phyloP scores from a whole-genome alignment of 2,888 invertebrate species.

The Parasteatoda lunata region DNA sequence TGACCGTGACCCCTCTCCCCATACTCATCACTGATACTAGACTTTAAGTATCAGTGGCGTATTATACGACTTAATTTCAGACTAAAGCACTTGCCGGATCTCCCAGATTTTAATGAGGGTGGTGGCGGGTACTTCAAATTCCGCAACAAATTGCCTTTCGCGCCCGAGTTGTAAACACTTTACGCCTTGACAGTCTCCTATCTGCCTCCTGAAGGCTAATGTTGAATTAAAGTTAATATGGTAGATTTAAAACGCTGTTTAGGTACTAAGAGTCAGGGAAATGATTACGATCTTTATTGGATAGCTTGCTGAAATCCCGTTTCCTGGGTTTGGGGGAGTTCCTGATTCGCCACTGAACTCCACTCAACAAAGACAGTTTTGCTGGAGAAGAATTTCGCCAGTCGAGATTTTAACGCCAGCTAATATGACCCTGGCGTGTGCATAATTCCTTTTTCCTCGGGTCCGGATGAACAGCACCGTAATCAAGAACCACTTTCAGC shows the following conservation, averaged over 20 bases:
- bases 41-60: slow-evolving; percentile 45
- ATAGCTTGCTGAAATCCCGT: slow-evolving; percentile 4
- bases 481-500: too few relatives aligned
- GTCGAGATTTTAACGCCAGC: slow-evolving; percentile 26
- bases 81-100: slow-evolving; percentile 7
- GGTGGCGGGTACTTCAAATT: slow-evolving; percentile 24
- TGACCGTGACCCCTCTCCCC: not conserved
- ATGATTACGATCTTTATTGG: slow-evolving; percentile 61
- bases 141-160: slow-evolving; percentile 58
- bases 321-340: not conserved
- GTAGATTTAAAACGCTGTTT: slow-evolving; percentile 62
- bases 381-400: slow-evolving; percentile 4
- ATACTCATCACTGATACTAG: slow-evolving; percentile 40
- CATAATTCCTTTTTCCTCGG: slow-evolving; percentile 43
- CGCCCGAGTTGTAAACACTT: slow-evolving; percentile 36
- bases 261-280: slow-evolving; percentile 36
- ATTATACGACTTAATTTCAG: slow-evolving; percentile 61
- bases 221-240: slow-evolving; percentile 60
- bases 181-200: slow-evolving; percentile 27
- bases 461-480: not conserved
- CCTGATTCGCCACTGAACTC: not conserved
- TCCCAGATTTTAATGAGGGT: not conserved
- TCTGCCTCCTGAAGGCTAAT: slow-evolving; percentile 12
- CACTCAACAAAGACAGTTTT: slow-evolving; percentile 1
- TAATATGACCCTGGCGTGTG: slow-evolving; percentile 40